Base-by-base conservation (phyloP, 2,797 vertebrate genomes). In the Delichon dasypus region DNA sequence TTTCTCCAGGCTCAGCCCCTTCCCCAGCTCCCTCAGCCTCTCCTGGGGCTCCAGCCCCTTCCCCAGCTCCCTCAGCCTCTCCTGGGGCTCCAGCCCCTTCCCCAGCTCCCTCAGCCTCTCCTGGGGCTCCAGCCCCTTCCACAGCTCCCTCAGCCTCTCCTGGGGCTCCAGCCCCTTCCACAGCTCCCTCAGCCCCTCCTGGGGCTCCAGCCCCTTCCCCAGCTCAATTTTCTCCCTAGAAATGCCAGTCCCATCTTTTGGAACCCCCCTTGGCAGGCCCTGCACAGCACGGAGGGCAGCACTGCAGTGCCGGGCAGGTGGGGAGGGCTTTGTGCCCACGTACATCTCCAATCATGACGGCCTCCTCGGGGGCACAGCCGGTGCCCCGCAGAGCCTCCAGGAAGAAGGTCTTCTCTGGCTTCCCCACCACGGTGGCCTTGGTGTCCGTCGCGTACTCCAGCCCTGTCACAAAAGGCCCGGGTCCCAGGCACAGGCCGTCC, bases 291-390 rank as follows among this genome's bases (percentile, higher is more conserved):
- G 6, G 62, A 68, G 15, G 13, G 4, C 19, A 73, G 47, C 18
- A 1, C 14, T 20, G 5, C 0, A 0, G 9, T 8, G 45, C 8
- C 7, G 0, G 34, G 44, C n/a, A 23, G 42, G 74, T 3, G 64
- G 32, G 18, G 8, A 58, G 47, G 22, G 29, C 1, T 26, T 17
- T n/a, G 47, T 50, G 27, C 61, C 26, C 53, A 98, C 98, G 15
- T 95, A 98, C 98, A 8, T 99, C 99, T 80, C 99, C 99, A 4
- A 99, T 99, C 99, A 99, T 99, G 91, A 99, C 13, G 0, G 98
- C 98, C 95, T 99, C 99, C 90, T 97, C 96, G 0, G 99, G 98
- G 53, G 90, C 93, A 61, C 98, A 99, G 94, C 87, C 98, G 11
- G 98, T 97, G 62, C 98, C 98, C 20, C 98, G 96, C 89, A 99